These are phyloP conservation scores for Sclerodermus sp. DNA, from an alignment of 2,888 invertebrate genomes.

Conservation along the genomic window DNA sequence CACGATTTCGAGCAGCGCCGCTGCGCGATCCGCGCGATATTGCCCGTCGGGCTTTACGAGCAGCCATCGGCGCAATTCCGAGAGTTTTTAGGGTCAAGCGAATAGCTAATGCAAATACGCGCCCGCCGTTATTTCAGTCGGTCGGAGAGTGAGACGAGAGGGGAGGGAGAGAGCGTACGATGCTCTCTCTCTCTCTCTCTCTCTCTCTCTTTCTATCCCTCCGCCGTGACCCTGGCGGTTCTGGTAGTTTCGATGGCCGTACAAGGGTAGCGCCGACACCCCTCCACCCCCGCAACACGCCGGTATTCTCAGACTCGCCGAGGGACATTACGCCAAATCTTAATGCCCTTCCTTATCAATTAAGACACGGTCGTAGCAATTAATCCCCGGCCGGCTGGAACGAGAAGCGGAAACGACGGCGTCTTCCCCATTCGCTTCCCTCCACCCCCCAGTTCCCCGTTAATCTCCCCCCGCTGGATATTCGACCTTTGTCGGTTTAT, in stretches of 20 bases:
- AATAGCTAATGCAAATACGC: conserved; percentile 39
- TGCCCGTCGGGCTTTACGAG: conserved; percentile 26
- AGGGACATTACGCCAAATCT: conserved; percentile 36
- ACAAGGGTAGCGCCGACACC: conserved; percentile 16
- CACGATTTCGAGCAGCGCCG: conserved; percentile 5
- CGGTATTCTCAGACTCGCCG: conserved; percentile 7
- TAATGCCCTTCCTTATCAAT: conserved; percentile 51
- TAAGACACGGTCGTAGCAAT: conserved; percentile 47
- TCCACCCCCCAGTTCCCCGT: too few relatives aligned
- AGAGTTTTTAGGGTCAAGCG: conserved; percentile 37
- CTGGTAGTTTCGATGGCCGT: too few relatives aligned
- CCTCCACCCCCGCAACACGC: conserved; percentile 7
- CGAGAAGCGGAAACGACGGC: conserved; percentile 46
- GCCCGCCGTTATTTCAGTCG: conserved; percentile 9
- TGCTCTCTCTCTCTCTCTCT: too few relatives aligned
- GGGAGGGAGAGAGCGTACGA: too few relatives aligned
- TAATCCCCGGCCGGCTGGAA: conserved; percentile 43
- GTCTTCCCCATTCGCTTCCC: conserved; percentile 15
- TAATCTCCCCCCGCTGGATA: too few relatives aligned
- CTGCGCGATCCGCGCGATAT: conserved; percentile 21
- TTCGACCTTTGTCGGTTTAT: too few relatives aligned
- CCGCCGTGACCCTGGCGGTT: too few relatives aligned
- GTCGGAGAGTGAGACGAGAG: too few relatives aligned
- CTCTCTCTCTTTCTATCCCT: too few relatives aligned
- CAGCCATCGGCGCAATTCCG: conserved; percentile 29